These are phyloP conservation scores for Tupaia tana DNA, from an alignment of 2,113 vertebrate genomes.

Conservation along the genomic window DNA sequence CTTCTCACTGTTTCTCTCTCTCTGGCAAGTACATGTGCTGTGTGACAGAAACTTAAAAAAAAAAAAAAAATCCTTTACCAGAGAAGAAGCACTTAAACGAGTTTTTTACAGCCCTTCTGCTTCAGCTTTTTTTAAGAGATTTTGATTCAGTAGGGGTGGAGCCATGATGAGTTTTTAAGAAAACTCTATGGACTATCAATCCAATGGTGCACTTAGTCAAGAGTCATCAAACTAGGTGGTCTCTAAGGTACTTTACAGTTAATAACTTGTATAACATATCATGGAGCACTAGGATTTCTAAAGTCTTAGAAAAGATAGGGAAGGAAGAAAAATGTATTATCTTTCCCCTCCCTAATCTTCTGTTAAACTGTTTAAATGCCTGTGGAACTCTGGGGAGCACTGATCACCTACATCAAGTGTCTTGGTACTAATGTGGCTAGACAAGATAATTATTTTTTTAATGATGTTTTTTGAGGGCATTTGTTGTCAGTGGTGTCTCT, in stretches of 20 bases:
- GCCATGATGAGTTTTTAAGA: not conserved
- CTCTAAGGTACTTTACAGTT: conserved; percentile 5
- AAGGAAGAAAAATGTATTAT: not conserved
- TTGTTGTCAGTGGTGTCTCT: not conserved
- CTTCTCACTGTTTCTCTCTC: too few relatives aligned
- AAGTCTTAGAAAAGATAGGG: not conserved
- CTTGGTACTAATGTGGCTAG: not conserved
- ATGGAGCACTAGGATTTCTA: conserved; percentile 7
- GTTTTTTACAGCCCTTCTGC: not conserved
- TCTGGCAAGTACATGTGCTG: too few relatives aligned
- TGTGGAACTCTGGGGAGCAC: not conserved
- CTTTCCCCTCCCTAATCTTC: not conserved
- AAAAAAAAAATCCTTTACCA: not conserved
- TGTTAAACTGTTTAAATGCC: conserved; percentile 7
- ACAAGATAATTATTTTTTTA: not conserved
- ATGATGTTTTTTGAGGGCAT: too few relatives aligned
- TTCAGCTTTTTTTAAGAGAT: not conserved
- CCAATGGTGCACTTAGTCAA: not conserved
- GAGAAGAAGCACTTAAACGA: not conserved
- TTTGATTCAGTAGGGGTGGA: not conserved
- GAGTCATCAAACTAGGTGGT: conserved; percentile 9
- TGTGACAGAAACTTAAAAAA: too few relatives aligned
- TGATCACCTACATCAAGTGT: not conserved
- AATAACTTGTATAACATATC: not conserved
- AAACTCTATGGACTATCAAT: not conserved